Evolutionary conservation across 2,113 vertebrate genomes (phyloP), one percentile per base, ranked within the genome.

Genomic region (Cervus canadensis): DNA sequence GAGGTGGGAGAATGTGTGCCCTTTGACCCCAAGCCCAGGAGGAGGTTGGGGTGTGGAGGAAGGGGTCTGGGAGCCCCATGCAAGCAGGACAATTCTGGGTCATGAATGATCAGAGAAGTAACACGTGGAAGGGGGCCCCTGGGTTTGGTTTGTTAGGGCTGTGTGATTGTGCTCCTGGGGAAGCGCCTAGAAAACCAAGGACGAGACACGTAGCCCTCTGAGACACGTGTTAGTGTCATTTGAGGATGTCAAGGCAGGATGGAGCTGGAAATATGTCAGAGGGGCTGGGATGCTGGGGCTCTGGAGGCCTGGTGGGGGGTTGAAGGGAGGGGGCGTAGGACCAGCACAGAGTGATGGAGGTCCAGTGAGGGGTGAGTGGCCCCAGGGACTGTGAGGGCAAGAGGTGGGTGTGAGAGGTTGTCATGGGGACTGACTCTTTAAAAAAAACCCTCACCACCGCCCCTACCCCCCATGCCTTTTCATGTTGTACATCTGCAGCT

Each of bases 121-220:
- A 4, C 23, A 7, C 2, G 5, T 0, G 33, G 50, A 40, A 45
- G n/a, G 60, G 25, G 28, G 3, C n/a, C 43, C 5, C 57, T n/a
- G 45, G 26, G 64, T 64, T 62, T 57, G 59, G 50, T 45, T 67
- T 16, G 15, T 67, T 43, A 40, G 67, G 87, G 7, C 60, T 0
- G 0, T 43, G 15, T 50, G 2, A 17, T 23, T 28, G 36, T 2
- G 2, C 30, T 17, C 7, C 74, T 36, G 17, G 76, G 93, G 91
- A 74, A 59, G 28, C 30, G 25, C 85, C 85, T 81, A 43, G 95
- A 71, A 87, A 59, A 59, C 21, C 28, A 23, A 83, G 36, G 90
- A 7, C 8, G 21, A 6, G 30, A 28, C 36, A 28, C 12, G 0
- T 26, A n/a, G 57, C 40, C 48, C n/a, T 10, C 3, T 0, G 23